phyloP scores from a whole-genome alignment of 1,140 invertebrate species.

The Adelges cooleyi region DNA sequence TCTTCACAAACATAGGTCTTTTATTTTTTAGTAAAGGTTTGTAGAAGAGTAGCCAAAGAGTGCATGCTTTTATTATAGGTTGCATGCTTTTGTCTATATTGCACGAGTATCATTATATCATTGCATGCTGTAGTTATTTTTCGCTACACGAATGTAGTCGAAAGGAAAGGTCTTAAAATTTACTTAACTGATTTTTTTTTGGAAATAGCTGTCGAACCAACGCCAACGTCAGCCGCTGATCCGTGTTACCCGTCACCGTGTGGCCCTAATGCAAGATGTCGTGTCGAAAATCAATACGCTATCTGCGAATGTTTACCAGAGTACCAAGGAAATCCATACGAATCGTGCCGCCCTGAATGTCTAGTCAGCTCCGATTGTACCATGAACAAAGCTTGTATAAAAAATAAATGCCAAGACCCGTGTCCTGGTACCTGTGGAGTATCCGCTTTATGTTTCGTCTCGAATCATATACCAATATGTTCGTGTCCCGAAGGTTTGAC shows the following conservation, averaged over 20 bases:
- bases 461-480: slow-evolving; percentile 58
- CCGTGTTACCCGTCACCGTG: slow-evolving; percentile 56
- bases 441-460: slow-evolving; percentile 52
- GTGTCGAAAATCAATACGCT: slow-evolving; percentile 42
- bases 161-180: background rate
- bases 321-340: slow-evolving; percentile 69
- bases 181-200: slow-evolving; percentile 12
- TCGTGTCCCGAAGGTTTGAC: slow-evolving; percentile 50
- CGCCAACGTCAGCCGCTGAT: slow-evolving; percentile 38
- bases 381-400: slow-evolving; percentile 61
- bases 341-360: slow-evolving; percentile 63
- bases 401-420: slow-evolving; percentile 67
- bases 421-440: slow-evolving; percentile 58
- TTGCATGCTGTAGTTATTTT: slow-evolving; percentile 11
- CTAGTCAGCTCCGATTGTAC: slow-evolving; percentile 67
- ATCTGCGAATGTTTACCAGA: slow-evolving; percentile 57
- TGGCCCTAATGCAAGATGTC: slow-evolving; percentile 54
- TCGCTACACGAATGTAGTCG: background rate
- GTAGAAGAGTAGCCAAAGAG: background rate
- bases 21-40: background rate
- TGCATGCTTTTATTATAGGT: slow-evolving; percentile 8
- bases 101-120: slow-evolving; percentile 14
- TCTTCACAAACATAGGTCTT: too few species aligned
- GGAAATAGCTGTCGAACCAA: slow-evolving; percentile 22
- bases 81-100: slow-evolving; percentile 14